phyloP scores from a whole-genome alignment of 1,140 invertebrate genomes.

The Bombus waltoni region DNA sequence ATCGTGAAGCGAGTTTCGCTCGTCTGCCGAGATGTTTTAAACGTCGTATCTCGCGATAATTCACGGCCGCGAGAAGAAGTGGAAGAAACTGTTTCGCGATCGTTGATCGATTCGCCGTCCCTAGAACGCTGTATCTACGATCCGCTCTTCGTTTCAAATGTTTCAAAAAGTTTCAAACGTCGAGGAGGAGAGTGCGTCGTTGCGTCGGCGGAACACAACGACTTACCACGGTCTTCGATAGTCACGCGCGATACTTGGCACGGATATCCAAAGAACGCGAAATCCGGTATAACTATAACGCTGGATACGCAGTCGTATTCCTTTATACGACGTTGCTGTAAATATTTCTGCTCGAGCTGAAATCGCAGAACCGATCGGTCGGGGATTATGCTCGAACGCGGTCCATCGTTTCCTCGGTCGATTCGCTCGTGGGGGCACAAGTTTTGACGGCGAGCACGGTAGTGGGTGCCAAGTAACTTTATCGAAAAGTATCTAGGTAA shows the following conservation, averaged over 20 bases:
- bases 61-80: neutral
- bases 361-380: conserved; percentile 35
- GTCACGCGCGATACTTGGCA: conserved; percentile 50
- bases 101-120: neutral
- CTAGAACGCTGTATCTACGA: neutral
- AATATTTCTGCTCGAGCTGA: conserved; percentile 38
- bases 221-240: conserved; percentile 12
- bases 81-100: neutral
- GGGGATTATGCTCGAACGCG: conserved; percentile 18
- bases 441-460: conserved; percentile 53
- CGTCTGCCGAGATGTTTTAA: neutral
- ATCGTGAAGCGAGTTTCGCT: neutral
- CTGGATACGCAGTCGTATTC: neutral
- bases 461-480: conserved; percentile 65
- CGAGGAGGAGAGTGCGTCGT: neutral
- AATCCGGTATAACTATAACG: conserved; percentile 35
- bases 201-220: conserved; percentile 26
- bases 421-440: conserved; percentile 31
- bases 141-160: no score
- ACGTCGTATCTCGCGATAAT: neutral
- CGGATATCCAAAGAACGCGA: conserved; percentile 56
- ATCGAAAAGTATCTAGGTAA: conserved; percentile 70
- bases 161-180: conserved; percentile 62
- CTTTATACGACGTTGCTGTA: conserved; percentile 30
- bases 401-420: conserved; percentile 30